Conservation (phyloP, 37 sponge, comb jelly and placozoan genomes). For the Ianthella basta region DNA sequence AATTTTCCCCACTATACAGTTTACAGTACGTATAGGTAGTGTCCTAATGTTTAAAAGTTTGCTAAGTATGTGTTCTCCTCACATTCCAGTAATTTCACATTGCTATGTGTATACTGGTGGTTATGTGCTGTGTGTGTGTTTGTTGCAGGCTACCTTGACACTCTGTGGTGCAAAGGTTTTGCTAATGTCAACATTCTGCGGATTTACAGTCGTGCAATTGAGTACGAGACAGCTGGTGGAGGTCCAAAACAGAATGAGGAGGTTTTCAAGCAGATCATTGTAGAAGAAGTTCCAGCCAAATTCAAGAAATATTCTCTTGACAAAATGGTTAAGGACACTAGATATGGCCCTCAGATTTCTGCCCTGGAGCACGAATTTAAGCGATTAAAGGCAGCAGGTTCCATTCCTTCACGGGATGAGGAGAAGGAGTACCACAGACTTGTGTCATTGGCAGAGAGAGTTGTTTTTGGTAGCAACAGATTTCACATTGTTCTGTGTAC, state of each 20-base stretch:
- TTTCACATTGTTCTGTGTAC: slow-evolving; percentile 65
- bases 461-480: background rate
- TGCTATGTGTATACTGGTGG: too few relatives aligned
- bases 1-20: too few relatives aligned
- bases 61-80: too few relatives aligned
- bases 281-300: slow-evolving; percentile 19
- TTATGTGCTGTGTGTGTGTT: too few relatives aligned
- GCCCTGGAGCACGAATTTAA: slow-evolving; percentile 42
- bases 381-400: background rate
- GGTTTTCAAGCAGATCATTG: slow-evolving; percentile 16
- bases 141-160: slow-evolving; percentile 28
- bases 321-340: slow-evolving; percentile 20
- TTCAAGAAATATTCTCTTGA: slow-evolving; percentile 51
- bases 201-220: slow-evolving; percentile 56
- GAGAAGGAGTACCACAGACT: background rate
- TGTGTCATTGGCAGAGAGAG: background rate
- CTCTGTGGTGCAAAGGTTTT: background rate
- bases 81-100: too few relatives aligned
- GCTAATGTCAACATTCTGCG: slow-evolving; percentile 46
- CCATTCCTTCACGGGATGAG: background rate
- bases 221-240: slow-evolving; percentile 26
- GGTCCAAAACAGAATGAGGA: slow-evolving; percentile 31
- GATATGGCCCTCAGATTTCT: slow-evolving; percentile 4
- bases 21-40: too few relatives aligned
- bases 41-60: too few relatives aligned